Evolutionary conservation across 2,888 invertebrate genomes (phyloP), one percentile per base, ranked within the genome.

Genomic region (Tiliacea citrago): DNA sequence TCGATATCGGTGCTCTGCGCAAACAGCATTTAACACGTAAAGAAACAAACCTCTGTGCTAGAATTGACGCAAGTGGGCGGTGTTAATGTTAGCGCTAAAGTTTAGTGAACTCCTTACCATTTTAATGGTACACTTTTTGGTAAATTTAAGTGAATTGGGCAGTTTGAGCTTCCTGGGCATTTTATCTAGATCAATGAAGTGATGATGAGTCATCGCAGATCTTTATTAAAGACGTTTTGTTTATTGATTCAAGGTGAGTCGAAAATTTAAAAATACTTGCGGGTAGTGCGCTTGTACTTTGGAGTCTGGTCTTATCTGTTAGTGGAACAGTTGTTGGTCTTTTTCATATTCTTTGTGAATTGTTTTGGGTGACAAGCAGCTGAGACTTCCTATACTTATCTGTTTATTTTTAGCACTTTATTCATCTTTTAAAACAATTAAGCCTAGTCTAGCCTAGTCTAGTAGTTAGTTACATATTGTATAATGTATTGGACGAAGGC

Each of bases 21-120:
- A 75, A 87, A 88, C 76, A 68, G 18, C 72, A 63, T 68, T 79
- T 83, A 83, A 67, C 73, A 29, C 35, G 39, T 35, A 76, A 70
- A 75, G 77, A 84, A 78, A 83, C 79, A 86, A 86, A 85, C 75
- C 81, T 79, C 82, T 90, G 77, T 86, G 78, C 78, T 78, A 66
- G 75, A 86, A 86, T 89, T 89, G 89, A 85, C 88, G 77, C 73
- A 65, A 63, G 90, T 90, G 87, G 90, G 89, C 77, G 86, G 89
- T 88, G 91, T 86, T 89, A 90, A 91, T 88, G 83, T 81, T 77
- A 75, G 83, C 85, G 85, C 87, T 79, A 74, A 73, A 84, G 84
- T 81, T 83, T 81, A 77, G n/a, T 83, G 85, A 85, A 83, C 85
- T 79, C 39, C 12, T 60, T 65, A 53, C 42, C 47, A 47, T 74